A percentile compares a stretch with the other conserved stretches of the same genome.
These are phyloP conservation scores for Drosophila setifemur DNA, from an alignment of 1,140 invertebrate species.

Conservation along the genomic window DNA sequence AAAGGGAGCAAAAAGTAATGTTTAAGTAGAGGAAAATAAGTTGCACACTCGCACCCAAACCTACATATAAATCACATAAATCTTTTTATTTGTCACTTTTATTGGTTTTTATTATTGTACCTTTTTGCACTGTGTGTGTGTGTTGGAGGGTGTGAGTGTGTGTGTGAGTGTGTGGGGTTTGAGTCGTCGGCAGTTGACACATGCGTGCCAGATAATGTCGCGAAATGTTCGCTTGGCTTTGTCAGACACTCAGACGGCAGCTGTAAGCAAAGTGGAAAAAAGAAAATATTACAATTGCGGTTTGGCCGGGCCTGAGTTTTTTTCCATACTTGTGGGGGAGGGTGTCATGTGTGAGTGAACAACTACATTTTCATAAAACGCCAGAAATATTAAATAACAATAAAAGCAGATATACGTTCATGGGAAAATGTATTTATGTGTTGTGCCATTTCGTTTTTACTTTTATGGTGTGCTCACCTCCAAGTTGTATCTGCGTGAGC, in stretches of 20 bases:
- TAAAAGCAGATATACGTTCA: constrained; percentile 57
- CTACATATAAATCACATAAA: constrained; percentile 66
- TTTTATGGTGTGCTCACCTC: constrained; percentile 51
- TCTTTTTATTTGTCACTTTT: constrained; percentile 80
- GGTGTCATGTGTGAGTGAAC: constrained; percentile 29
- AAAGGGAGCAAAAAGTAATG: constrained; percentile 9
- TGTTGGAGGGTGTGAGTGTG: neutral
- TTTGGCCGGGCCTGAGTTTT: constrained; percentile 4
- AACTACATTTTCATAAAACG: constrained; percentile 74
- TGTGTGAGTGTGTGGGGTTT: constrained; percentile 6
- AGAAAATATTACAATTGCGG: constrained; percentile 45
- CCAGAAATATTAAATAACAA: constrained; percentile 74
- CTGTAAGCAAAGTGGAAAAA: constrained; percentile 35
- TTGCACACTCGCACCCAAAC: constrained; percentile 28
- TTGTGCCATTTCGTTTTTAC: constrained; percentile 57
- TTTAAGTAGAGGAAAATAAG: constrained; percentile 50
- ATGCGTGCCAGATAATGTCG: constrained; percentile 75
- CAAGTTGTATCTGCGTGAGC: constrained; percentile 3
- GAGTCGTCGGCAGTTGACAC: constrained; percentile 64
- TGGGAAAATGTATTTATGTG: constrained; percentile 71
- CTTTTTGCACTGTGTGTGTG: constrained; percentile 39
- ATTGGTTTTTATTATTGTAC: constrained; percentile 80
- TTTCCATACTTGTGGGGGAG: no score
- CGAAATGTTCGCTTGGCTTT: constrained; percentile 32
- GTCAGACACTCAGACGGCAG: constrained; percentile 47